These are phyloP conservation scores for Pimpla rufipes DNA, from an alignment of 2,888 invertebrate species.

Conservation along the genomic window DNA sequence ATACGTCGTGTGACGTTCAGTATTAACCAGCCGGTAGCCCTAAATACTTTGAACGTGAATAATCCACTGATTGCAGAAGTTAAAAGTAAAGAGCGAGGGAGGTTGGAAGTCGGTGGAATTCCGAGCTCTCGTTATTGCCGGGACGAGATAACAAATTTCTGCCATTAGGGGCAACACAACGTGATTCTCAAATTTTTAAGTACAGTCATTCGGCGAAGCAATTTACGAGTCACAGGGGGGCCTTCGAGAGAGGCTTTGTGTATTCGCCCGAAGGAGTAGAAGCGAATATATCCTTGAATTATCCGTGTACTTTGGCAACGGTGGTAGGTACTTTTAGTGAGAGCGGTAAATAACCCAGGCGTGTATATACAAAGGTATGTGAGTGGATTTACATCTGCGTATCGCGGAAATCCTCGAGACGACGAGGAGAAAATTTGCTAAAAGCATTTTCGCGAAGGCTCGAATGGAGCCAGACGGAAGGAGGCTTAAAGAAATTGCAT, in stretches of 20 bases:
- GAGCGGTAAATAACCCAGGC: not conserved
- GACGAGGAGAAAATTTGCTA: not conserved
- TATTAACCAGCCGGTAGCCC: no score
- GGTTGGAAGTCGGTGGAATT: not conserved
- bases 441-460: not conserved
- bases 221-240: not conserved
- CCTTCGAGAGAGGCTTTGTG: not conserved
- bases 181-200: not conserved
- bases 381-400: not conserved
- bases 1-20: no score
- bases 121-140: slow-evolving; percentile 1
- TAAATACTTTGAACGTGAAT: not conserved
- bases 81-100: not conserved
- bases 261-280: not conserved
- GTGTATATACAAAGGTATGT: not conserved
- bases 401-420: not conserved
- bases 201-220: not conserved
- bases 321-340: not conserved
- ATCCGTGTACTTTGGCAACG: not conserved
- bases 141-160: not conserved
- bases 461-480: not conserved
- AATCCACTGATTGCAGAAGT: not conserved
- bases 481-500: not conserved
- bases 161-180: slow-evolving; percentile 8
- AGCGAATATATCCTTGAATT: not conserved